Evolutionary conservation across 30 jellyfish, hydroid and myxozoan species (phyloP), one percentile per base, ranked within the genome.

Genomic region (Mastigias papua): DNA sequence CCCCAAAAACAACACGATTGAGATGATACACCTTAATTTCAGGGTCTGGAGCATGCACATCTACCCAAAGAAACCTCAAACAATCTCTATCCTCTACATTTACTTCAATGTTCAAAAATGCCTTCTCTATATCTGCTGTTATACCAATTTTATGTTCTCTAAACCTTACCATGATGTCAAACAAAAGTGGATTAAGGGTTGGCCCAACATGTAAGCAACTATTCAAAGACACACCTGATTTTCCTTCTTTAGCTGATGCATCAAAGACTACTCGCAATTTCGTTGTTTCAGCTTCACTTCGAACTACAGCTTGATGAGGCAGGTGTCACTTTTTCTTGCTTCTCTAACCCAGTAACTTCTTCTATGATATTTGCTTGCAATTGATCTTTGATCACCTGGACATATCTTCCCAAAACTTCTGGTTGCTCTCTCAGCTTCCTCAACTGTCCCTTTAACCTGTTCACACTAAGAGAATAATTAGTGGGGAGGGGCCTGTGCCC

Each of bases 161-260:
- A 48, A 80, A 80, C 66, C 82, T 57, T 20, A 85, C 2, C 6
- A 86, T 66, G 21, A 86, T 63, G n/a, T 76, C 90, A 86, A 63
- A 75, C 37, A 86, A n/a, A 27, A 64, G 34, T 20, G 84, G 91
- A 16, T 48, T 63, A 15, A 86, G 69, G 5, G 86, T n/a, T 21
- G 85, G 96, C 8, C 96, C 96, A 28, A 66, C 86, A 48, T 86
- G 86, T 20, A 86, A 67, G 73, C 92, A 86, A 23, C 63, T 57
- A 72, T 85, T 85, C 57, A 85, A 32, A 33, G 72, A 80, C 21
- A 63, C 69, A 1, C 91, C 83, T 6, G 81, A 48, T 23, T 80
- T 64, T 30, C 72, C 51, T 58, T 48, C 82, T 31, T 65, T 58
- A 32, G 71, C 28, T 9, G 92, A 67, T 29, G 92, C 86, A 33